A percentile compares a stretch with the other conserved stretches of the same genome.
Evolutionary conservation across 2,888 invertebrate genomes (phyloP).

Genomic region (Tortrix viridana): DNA sequence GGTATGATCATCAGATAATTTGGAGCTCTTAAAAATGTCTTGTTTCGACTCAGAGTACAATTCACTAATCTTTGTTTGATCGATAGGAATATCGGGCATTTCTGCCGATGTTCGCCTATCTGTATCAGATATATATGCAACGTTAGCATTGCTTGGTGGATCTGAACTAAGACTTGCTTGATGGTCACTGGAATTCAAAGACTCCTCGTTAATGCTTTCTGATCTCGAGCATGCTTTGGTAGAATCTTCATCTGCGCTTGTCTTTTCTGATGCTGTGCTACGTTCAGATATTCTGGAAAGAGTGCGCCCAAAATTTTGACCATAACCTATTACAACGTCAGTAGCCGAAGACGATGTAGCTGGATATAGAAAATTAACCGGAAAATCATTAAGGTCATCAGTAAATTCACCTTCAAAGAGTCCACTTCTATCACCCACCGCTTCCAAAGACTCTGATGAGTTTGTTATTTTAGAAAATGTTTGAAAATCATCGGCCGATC

Average conservation of each 20-base stretch:
- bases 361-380: slow-evolving; percentile 90
- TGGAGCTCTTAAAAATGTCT: slow-evolving; percentile 68
- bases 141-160: slow-evolving; percentile 89
- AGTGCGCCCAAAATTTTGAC: slow-evolving; percentile 90
- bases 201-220: slow-evolving; percentile 93
- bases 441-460: slow-evolving; percentile 64
- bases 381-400: slow-evolving; percentile 90
- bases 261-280: slow-evolving; percentile 94
- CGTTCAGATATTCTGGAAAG: slow-evolving; percentile 94
- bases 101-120: slow-evolving; percentile 93
- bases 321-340: slow-evolving; percentile 89
- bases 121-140: slow-evolving; percentile 90
- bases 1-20: slow-evolving; percentile 54
- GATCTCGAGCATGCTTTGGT: slow-evolving; percentile 94
- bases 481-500: slow-evolving; percentile 77
- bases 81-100: slow-evolving; percentile 93
- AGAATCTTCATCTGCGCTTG: slow-evolving; percentile 93
- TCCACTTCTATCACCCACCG: slow-evolving; percentile 49
- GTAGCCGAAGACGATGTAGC: slow-evolving; percentile 85
- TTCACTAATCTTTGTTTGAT: slow-evolving; percentile 85
- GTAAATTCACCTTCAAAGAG: slow-evolving; percentile 87
- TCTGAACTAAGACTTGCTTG: slow-evolving; percentile 94
- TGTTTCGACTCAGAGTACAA: slow-evolving; percentile 83
- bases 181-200: slow-evolving; percentile 92
- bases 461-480: slow-evolving; percentile 78